Conservation (phyloP, 2,888 invertebrate genomes). For the Polyommatus iphigenia region DNA sequence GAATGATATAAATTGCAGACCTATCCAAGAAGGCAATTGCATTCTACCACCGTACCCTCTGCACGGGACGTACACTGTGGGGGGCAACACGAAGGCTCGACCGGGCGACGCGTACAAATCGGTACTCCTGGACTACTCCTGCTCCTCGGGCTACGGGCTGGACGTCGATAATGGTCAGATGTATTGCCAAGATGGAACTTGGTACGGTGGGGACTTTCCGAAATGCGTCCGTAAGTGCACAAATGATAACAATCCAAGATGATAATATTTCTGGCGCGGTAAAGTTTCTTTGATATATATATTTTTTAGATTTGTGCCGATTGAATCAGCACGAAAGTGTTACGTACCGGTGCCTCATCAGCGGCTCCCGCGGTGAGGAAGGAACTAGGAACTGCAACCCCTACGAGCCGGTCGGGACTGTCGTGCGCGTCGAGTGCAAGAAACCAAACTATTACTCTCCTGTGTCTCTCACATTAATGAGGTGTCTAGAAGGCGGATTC, state of each 20-base stretch:
- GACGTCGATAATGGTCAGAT: constrained; percentile 40
- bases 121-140: constrained; percentile 52
- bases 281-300: background rate
- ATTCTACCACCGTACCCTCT: constrained; percentile 55
- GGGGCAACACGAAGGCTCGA: constrained; percentile 48
- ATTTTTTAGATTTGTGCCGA: constrained; percentile 51
- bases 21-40: constrained; percentile 48
- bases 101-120: constrained; percentile 47
- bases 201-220: constrained; percentile 44
- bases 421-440: constrained; percentile 51
- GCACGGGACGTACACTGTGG: constrained; percentile 52
- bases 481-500: constrained; percentile 56
- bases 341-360: constrained; percentile 49
- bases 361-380: constrained; percentile 37
- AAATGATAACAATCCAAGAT: background rate
- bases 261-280: background rate
- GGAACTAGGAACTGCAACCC: constrained; percentile 48
- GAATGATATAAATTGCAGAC: constrained; percentile 41
- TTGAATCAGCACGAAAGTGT: constrained; percentile 51
- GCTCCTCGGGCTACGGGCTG: constrained; percentile 52
- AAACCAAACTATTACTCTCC: constrained; percentile 56
- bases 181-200: constrained; percentile 53
- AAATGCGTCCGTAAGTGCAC: constrained; percentile 51
- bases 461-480: constrained; percentile 48
- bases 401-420: constrained; percentile 52